Evolutionary conservation across 1,140 invertebrate genomes (phyloP), one percentile per base, ranked within the genome.

Genomic region (Drosophila albomicans): DNA sequence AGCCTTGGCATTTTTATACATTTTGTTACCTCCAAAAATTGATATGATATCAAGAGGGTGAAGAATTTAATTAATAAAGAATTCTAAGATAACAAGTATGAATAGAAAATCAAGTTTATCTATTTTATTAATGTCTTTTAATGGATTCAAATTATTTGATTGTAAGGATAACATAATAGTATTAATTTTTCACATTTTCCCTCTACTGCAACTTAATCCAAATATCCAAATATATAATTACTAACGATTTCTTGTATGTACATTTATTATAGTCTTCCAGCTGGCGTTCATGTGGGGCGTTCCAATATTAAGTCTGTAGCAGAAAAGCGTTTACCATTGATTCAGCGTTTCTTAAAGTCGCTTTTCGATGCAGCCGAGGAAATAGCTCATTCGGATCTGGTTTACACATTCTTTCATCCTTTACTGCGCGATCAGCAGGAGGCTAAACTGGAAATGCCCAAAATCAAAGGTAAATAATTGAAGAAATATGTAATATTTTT

Each of bases 331-430:
- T 96, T 96, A 82, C 93, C 94, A 10, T 97, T 99, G 87, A 96
- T 99, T 61, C 96, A 97, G 92, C 94, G 95, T 69, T 99, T 99
- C 93, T 94, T 99, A 1, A 94, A 95, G 43, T 96, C 97, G 0
- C 93, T 99, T 43, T 98, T 99, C 93, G 94, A 94, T 84, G 95
- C 98, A 89, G 96, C 97, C 8, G 96, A 97, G 81, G 98, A 99
- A 94, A 98, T 99, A 81, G 96, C 97, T 0, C 97, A 99, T 94
- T 99, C 97, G 35, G 97, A 99, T 93, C 94, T 99, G 35, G 98
- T 99, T 5, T 99, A 99, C 92, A 99, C 98, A 1, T 99, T 99
- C 93, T 99, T 99, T 93, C 99, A 99, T 94, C 98, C 98, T 7
- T 93, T 99, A 71, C 93, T 99, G 52, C 93, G 98, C 76, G 99